Conservation (phyloP, 2,113 vertebrate genomes). For the Cyanoliseus patagonus region DNA sequence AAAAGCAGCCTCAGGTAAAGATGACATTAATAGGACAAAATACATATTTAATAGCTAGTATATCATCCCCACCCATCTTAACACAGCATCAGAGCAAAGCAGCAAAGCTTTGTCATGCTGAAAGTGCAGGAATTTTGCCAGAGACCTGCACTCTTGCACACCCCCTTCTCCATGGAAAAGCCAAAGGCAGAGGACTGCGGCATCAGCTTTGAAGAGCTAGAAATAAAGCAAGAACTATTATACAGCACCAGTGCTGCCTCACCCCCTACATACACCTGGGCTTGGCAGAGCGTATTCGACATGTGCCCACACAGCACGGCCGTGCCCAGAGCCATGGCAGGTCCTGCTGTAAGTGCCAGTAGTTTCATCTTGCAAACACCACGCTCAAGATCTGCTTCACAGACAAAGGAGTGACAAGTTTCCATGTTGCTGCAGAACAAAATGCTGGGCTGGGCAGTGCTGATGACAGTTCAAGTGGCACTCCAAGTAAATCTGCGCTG, state of each 20-base stretch:
- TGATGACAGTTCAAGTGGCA: neutral
- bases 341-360: neutral
- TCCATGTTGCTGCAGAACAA: neutral
- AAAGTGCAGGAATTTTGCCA: neutral
- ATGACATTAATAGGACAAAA: conserved; percentile 11
- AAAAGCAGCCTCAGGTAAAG: neutral
- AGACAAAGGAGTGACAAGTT: neutral
- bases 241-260: fast-evolving
- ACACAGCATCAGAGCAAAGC: neutral
- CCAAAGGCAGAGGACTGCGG: neutral
- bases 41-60: neutral
- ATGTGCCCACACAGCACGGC: fast-evolving
- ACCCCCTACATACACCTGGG: neutral
- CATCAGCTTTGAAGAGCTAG: neutral
- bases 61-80: neutral
- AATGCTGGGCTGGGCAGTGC: neutral
- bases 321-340: fast-evolving
- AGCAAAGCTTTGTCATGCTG: neutral
- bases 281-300: neutral
- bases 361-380: neutral
- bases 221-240: neutral
- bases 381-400: neutral
- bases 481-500: neutral
- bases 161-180: neutral
- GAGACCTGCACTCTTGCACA: neutral